Percentiles rank a stretch among this genome's conserved stretches.
These are phyloP conservation scores for Neopipo cinnamomea DNA, from an alignment of 2,113 vertebrate genomes.

Conservation along the genomic window DNA sequence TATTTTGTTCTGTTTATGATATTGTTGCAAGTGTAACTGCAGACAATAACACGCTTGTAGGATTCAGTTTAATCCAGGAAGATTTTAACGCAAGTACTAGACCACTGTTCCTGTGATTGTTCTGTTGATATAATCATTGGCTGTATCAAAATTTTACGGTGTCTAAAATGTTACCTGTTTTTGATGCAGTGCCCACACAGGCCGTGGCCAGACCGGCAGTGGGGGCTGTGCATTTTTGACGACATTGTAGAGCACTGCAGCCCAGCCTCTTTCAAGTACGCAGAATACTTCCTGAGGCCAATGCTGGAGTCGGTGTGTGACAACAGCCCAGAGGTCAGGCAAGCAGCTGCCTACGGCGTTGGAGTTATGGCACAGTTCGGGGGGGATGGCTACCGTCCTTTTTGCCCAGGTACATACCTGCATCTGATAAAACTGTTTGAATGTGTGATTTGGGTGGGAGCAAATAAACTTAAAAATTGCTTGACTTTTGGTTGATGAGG, in stretches of 20 bases:
- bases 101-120: neutral
- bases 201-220: conserved; percentile 96
- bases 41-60: neutral
- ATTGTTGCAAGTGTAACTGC: neutral
- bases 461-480: neutral
- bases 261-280: conserved; percentile 94
- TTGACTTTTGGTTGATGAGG: neutral
- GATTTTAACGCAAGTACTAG: neutral
- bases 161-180: neutral
- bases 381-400: conserved; percentile 92
- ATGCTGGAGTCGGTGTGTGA: conserved; percentile 93
- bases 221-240: conserved; percentile 98
- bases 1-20: neutral
- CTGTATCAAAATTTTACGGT: neutral
- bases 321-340: conserved; percentile 90
- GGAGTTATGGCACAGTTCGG: conserved; percentile 97
- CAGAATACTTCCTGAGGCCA: conserved; percentile 89
- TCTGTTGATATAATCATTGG: neutral
- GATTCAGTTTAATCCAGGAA: neutral
- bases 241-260: conserved; percentile 97
- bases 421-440: rapidly evolving
- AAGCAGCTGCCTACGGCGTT: conserved; percentile 93
- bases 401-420: conserved; percentile 84
- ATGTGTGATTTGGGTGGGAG: rapidly evolving
- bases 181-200: conserved; percentile 87